Base-by-base conservation (phyloP, 1,140 invertebrate species). In the Drosophila sulfurigaster region DNA sequence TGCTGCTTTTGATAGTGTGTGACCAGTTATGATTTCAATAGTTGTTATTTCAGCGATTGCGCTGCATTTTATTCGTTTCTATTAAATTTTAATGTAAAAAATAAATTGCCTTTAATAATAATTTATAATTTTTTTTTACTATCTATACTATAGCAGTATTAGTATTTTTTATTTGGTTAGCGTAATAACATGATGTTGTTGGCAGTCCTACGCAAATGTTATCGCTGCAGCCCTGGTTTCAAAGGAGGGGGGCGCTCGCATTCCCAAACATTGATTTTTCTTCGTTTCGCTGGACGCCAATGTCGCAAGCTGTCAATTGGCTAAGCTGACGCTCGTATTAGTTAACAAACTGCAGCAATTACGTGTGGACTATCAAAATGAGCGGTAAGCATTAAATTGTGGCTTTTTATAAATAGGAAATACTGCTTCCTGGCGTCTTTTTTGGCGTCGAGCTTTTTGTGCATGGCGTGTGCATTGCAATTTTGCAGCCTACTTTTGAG, bases 231-330 rank as follows among this genome's bases (percentile, higher is more conserved):
- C 66, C 66, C 72, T 70, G 65, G 65, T 62, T 75, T 75, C 52
- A 69, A 75, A 75, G 67, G 45, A 75, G 45, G 73, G 73, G 45
- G 73, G 73, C 72, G 54, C 67, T 64, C 73, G 68, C 67, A 76
- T 76, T 76, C 73, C 73, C 73, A 71, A 76, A 76, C 73, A 76
- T 76, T 76, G 74, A 76, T 76, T 76, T 76, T 76, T 76, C 74
- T 76, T 72, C 74, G 56, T 66, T 58, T 45, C 35, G 7, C 35
- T 54, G 68, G 62, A 76, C 62, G 60, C 69, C 32, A 65, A 49
- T 38, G 54, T 25, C 20, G 20, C 52, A 71, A 65, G 68, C 54
- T 48, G 74, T 20, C 69, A 66, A 72, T 66, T 66, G 38, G 56
- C 68, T 72, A 16, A 43, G 28, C 13, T 58, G 8, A 20, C 16